Evolutionary conservation across 1,140 invertebrate genomes (phyloP).

Genomic region (Apis laboriosa): DNA sequence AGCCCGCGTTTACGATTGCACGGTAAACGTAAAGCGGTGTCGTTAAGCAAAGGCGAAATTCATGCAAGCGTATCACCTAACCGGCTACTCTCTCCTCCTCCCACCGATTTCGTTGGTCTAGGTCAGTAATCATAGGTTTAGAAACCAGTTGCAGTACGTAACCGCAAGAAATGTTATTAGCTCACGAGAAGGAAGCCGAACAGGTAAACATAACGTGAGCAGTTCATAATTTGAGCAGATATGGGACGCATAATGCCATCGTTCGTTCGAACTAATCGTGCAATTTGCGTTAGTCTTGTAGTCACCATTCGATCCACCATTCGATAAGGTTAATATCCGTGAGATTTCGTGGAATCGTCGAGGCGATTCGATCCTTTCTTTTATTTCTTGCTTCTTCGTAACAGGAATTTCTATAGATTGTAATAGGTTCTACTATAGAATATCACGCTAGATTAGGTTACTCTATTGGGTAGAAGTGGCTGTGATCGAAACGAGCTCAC

Average conservation of each 20-base stretch:
- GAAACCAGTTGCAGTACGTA: constrained; percentile 15
- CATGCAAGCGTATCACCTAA: constrained; percentile 17
- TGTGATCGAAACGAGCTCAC: too few species aligned
- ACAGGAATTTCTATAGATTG: too few species aligned
- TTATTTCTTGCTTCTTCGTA: too few species aligned
- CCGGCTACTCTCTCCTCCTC: not conserved
- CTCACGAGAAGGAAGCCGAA: too few species aligned
- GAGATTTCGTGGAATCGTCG: too few species aligned
- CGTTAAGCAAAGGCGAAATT: constrained; percentile 33
- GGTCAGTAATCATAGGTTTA: constrained; percentile 47
- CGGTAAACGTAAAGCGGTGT: constrained; percentile 7
- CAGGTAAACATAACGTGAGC: not conserved
- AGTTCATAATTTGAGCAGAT: not conserved
- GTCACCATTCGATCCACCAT: not conserved
- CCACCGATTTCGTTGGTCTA: constrained; percentile 37
- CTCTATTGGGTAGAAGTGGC: too few species aligned
- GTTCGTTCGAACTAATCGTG: not conserved
- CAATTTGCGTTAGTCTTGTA: not conserved
- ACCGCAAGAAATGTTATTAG: constrained; percentile 19
- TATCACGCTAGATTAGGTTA: too few species aligned
- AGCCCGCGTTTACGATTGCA: constrained; percentile 20
- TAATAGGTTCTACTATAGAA: too few species aligned
- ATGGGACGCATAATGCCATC: not conserved
- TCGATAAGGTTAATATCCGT: too few species aligned
- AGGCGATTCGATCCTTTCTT: too few species aligned